Evolutionary conservation across 2,888 invertebrate species (phyloP), one percentile per base, ranked within the genome.

Genomic region (Drosophila anomalata): DNA sequence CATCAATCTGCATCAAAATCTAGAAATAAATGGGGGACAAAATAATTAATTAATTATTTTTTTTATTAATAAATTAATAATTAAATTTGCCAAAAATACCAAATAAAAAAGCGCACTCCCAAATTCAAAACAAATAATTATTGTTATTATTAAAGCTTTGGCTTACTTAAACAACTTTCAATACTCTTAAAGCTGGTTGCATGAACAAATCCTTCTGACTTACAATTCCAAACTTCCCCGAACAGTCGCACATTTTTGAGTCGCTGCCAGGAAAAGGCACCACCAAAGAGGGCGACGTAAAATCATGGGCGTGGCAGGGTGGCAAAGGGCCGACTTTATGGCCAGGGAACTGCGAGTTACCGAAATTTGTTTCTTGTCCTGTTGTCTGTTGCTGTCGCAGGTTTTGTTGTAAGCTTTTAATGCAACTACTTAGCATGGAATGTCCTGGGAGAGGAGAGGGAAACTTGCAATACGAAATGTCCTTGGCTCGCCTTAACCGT

Each of bases 361-460:
- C 50, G 59, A 67, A 78, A 85, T 85, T 80, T 80, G 85, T 62
- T 70, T 70, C 67, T 48, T 63, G 71, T 62, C 54, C 48, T 46
- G 42, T 70, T 51, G 68, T 69, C 52, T 59, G 58, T 39, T 65
- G 33, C 58, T 56, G 54, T 72, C 54, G 75, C 56, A 72, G 55
- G 70, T 58, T 79, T 79, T 68, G 77, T 65, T 68, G 78, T 68
- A 62, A 63, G 72, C 71, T 85, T 81, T 84, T 87, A 84, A 84
- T 84, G 82, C 87, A 87, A 87, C 84, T 87, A 84, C 84, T 84
- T 84, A 84, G 79, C 72, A 53, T 53, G 61, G 69, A 63, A 62
- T 65, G 26, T 14, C 39, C 11, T 11, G 41, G 14, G 12, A 14
- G 33, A 26, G 44, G 20, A 6, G 3, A 4, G 41, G 17, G 26